Percentiles rank a stretch among this genome's conserved stretches.
Evolutionary conservation across 2,888 invertebrate species (phyloP).

Genomic region (Sesamia inferens): DNA sequence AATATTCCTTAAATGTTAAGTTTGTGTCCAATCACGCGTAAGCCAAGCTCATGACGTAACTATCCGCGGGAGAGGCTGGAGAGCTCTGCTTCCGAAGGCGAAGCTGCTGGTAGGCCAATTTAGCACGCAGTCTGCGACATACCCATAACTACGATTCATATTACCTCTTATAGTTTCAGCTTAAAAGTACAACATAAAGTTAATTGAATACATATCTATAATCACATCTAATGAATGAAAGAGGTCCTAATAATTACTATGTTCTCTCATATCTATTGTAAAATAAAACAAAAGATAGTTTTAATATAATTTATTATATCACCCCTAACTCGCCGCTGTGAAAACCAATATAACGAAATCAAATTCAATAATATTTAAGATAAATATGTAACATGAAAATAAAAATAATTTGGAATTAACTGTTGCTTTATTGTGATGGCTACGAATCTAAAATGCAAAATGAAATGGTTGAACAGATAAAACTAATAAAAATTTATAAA

Average conservation of each 20-base stretch:
- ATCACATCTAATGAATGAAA: conserved; percentile 18
- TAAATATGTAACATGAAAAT: conserved; percentile 51
- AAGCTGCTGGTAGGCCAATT: not conserved
- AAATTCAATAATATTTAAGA: conserved; percentile 43
- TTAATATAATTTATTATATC: conserved; percentile 61
- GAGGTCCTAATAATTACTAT: conserved; percentile 34
- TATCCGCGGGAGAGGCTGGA: not conserved
- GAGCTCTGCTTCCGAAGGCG: not conserved
- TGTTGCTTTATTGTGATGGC: conserved; percentile 23
- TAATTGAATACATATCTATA: conserved; percentile 16
- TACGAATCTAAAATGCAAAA: conserved; percentile 52
- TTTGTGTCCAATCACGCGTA: not conserved
- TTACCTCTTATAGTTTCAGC: conserved; percentile 39
- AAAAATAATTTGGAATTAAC: conserved; percentile 51
- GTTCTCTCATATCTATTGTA: conserved; percentile 41
- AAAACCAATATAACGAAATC: conserved; percentile 55
- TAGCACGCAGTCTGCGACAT: not conserved
- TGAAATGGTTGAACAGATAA: conserved; percentile 48
- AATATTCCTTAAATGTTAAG: not conserved
- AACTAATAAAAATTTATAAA: conserved; percentile 43
- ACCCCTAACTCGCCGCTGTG: conserved; percentile 58
- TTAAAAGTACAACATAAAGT: conserved; percentile 35
- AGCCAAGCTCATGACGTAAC: not conserved
- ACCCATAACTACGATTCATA: conserved; percentile 10
- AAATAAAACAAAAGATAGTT: conserved; percentile 70